A percentile compares a stretch with the other conserved stretches of the same genome.
Evolutionary conservation across 2,888 invertebrate species (phyloP).

Genomic region (Quadroppia sp.): DNA sequence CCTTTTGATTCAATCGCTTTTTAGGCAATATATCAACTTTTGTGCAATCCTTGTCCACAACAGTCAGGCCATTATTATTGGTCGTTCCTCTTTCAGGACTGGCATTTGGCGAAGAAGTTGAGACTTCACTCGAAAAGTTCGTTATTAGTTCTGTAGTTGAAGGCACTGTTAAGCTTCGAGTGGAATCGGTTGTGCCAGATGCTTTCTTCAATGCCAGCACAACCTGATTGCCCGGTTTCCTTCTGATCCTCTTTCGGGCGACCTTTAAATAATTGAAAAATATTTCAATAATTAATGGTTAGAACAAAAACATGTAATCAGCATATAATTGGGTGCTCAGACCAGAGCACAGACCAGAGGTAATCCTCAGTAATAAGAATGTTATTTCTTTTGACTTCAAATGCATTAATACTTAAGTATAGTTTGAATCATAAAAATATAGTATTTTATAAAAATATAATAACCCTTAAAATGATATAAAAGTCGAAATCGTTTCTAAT

Average conservation of each 20-base stretch:
- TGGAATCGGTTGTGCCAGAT: background rate
- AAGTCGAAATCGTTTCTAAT: too few relatives aligned
- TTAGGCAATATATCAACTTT: slow-evolving; percentile 23
- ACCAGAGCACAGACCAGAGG: too few relatives aligned
- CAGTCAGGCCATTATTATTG: slow-evolving; percentile 36
- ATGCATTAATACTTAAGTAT: too few relatives aligned
- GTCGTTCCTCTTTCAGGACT: background rate
- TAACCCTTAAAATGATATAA: too few relatives aligned
- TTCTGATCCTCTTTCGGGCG: slow-evolving; percentile 76
- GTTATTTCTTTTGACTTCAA: too few relatives aligned
- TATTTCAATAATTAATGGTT: too few relatives aligned
- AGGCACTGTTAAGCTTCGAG: slow-evolving; percentile 20
- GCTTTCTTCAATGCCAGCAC: slow-evolving; percentile 22
- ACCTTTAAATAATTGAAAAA: slow-evolving; percentile 54
- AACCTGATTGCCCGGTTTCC: slow-evolving; percentile 53
- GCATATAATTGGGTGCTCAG: too few relatives aligned
- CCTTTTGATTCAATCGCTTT: slow-evolving; percentile 45
- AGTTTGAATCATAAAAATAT: too few relatives aligned
- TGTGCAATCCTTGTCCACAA: background rate
- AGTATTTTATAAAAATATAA: too few relatives aligned
- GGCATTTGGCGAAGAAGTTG: slow-evolving; percentile 22
- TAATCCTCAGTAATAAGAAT: too few relatives aligned
- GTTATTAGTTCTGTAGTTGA: background rate
- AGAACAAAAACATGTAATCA: too few relatives aligned
- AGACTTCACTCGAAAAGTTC: slow-evolving; percentile 22